Evolutionary conservation across 1,140 invertebrate genomes (phyloP).

Genomic region (Drosophila lini): DNA sequence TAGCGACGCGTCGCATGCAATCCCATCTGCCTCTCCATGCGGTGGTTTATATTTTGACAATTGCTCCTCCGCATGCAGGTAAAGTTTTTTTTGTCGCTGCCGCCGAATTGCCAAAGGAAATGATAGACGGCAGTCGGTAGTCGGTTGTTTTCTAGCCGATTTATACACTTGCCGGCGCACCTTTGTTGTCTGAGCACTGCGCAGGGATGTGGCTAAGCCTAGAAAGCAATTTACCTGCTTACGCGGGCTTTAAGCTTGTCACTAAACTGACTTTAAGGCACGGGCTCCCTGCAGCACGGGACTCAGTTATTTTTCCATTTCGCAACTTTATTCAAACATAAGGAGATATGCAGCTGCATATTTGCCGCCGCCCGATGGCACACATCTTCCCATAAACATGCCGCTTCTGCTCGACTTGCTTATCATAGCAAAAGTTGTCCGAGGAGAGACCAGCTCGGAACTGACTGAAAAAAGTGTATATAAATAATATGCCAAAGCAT

Average conservation of each 20-base stretch:
- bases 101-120: constrained; percentile 70
- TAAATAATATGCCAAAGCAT: constrained; percentile 81
- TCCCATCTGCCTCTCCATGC: constrained; percentile 5
- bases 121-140: constrained; percentile 77
- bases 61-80: constrained; percentile 48
- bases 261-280: constrained; percentile 10
- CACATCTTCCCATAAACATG: constrained; percentile 45
- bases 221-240: constrained; percentile 57
- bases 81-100: constrained; percentile 41
- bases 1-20: background rate
- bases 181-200: constrained; percentile 68
- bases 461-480: constrained; percentile 40
- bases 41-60: constrained; percentile 78
- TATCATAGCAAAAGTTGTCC: constrained; percentile 75
- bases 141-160: constrained; percentile 77
- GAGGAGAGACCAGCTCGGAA: constrained; percentile 5
- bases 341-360: constrained; percentile 54
- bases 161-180: constrained; percentile 67
- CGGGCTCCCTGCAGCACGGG: background rate
- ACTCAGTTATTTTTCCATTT: constrained; percentile 39
- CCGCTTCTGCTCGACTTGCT: constrained; percentile 74
- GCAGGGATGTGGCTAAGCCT: constrained; percentile 48
- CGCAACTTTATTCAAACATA: constrained; percentile 64
- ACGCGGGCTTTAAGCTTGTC: constrained; percentile 41
- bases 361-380: constrained; percentile 1